Evolutionary conservation across 2,888 invertebrate species (phyloP).

Genomic region (Steromphala cineraria): DNA sequence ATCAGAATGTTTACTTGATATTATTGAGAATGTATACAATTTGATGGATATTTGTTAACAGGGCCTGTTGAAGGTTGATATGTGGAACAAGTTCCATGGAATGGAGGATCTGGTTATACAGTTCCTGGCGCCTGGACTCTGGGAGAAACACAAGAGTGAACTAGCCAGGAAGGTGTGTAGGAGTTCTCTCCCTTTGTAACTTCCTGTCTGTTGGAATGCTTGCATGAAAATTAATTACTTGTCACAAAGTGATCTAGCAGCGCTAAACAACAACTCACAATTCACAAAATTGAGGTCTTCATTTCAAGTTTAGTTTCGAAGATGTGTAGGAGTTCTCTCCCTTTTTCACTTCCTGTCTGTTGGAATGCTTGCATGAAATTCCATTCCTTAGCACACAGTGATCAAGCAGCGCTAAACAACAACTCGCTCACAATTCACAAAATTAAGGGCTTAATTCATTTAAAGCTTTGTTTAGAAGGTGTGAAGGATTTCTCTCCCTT

Average conservation of each 20-base stretch:
- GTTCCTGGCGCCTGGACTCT: conserved; percentile 84
- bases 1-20: no score
- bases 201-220: neutral
- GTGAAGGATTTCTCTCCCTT: conserved; percentile 11
- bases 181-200: neutral
- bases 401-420: no score
- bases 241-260: no score
- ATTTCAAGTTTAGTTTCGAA: no score
- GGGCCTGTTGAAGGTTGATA: conserved; percentile 81
- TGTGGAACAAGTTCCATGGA: conserved; percentile 80
- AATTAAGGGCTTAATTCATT: no score
- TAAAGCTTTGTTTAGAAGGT: no score
- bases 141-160: conserved; percentile 80
- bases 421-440: no score
- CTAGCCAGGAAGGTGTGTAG: conserved; percentile 73
- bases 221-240: neutral
- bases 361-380: neutral
- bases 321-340: conserved; percentile 51
- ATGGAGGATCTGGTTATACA: conserved; percentile 80
- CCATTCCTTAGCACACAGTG: no score
- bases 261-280: no score
- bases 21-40: no score
- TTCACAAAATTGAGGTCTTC: no score
- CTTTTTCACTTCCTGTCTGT: neutral
- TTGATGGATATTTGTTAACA: conserved; percentile 31